phyloP scores from a whole-genome alignment of 2,113 vertebrate species.

The Hoplias malabaricus region DNA sequence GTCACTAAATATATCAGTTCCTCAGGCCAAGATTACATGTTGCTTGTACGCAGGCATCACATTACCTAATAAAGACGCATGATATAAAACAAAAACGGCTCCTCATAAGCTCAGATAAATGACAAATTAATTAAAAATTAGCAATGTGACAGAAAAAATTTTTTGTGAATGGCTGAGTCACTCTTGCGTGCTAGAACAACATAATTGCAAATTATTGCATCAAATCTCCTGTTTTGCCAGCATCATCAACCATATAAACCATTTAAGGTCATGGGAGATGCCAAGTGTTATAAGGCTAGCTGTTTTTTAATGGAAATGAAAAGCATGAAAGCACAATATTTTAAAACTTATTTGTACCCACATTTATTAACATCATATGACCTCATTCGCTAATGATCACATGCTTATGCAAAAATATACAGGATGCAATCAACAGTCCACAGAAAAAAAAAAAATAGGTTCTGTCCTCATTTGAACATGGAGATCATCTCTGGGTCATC shows the following conservation, averaged over 20 bases:
- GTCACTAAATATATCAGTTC: slow-evolving; percentile 69
- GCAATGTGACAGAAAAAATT: slow-evolving; percentile 22
- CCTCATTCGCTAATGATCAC: not conserved
- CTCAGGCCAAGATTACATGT: slow-evolving; percentile 76
- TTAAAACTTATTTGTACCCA: not conserved
- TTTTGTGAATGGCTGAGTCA: slow-evolving; percentile 45
- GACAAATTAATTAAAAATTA: slow-evolving; percentile 70
- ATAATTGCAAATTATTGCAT: slow-evolving; percentile 46
- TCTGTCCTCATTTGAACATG: not conserved
- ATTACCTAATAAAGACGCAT: slow-evolving; percentile 72
- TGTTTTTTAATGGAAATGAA: not conserved
- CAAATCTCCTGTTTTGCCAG: slow-evolving; percentile 32
- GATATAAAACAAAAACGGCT: slow-evolving; percentile 62
- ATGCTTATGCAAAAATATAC: too few relatives aligned
- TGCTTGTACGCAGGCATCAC: slow-evolving; percentile 64
- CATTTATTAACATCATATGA: not conserved
- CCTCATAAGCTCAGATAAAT: slow-evolving; percentile 67
- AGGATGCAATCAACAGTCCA: too few relatives aligned
- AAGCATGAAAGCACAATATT: not conserved
- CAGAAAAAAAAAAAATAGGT: too few relatives aligned
- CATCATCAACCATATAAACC: not conserved
- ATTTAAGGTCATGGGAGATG: slow-evolving; percentile 8
- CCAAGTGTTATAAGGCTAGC: not conserved
- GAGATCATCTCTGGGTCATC: not conserved
- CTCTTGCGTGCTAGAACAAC: slow-evolving; percentile 33